phyloP scores from a whole-genome alignment of 92 coral and sea anemone genomes.

The Palythoa grandis region DNA sequence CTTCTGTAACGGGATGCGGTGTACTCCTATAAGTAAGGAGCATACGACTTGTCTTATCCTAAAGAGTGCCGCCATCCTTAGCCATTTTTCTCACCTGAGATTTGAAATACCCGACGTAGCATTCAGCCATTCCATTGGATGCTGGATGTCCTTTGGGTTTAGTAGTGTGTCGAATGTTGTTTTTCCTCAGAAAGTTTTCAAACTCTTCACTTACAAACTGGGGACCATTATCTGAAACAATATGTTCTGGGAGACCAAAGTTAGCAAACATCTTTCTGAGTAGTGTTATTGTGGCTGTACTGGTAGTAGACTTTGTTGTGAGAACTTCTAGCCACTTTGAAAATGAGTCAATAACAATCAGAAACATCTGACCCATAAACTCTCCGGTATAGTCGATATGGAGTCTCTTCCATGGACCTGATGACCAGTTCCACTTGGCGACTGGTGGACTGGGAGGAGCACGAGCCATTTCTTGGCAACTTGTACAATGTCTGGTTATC shows the following conservation, averaged over 20 bases:
- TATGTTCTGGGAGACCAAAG: slow-evolving; percentile 30
- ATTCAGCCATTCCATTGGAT: slow-evolving; percentile 39
- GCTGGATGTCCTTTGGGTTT: slow-evolving; percentile 30
- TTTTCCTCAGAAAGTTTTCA: background rate
- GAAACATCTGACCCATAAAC: slow-evolving; percentile 3
- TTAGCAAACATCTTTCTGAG: slow-evolving; percentile 12
- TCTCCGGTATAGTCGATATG: background rate
- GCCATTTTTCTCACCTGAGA: slow-evolving; percentile 21
- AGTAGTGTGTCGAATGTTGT: slow-evolving; percentile 11
- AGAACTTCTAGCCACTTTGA: slow-evolving; percentile 22
- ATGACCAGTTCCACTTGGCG: slow-evolving; percentile 14
- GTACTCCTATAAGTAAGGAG: background rate
- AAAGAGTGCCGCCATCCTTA: background rate
- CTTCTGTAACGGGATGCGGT: slow-evolving; percentile 1
- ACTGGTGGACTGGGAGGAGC: slow-evolving; percentile 7
- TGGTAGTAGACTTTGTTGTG: slow-evolving; percentile 21
- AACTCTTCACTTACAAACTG: slow-evolving; percentile 20
- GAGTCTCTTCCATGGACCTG: slow-evolving; percentile 1
- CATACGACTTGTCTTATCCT: background rate
- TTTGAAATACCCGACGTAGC: slow-evolving; percentile 31
- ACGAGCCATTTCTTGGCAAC: too few relatives aligned
- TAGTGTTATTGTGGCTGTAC: slow-evolving; percentile 10
- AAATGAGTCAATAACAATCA: background rate
- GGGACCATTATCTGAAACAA: slow-evolving; percentile 45
- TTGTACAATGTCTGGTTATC: too few relatives aligned